These are phyloP conservation scores for Melipona beecheii DNA, from an alignment of 2,888 invertebrate species.

Conservation along the genomic window DNA sequence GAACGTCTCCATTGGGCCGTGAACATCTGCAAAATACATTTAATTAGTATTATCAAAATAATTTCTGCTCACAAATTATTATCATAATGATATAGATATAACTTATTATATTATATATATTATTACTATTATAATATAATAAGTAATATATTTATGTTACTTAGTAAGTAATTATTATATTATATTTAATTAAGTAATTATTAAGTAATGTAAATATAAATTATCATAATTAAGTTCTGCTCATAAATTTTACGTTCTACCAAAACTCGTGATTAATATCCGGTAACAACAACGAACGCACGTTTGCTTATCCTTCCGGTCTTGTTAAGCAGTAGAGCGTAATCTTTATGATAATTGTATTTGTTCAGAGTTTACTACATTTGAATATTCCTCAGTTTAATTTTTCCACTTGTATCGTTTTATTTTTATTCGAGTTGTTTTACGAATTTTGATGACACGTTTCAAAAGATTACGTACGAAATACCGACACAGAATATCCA, in stretches of 20 bases:
- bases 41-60: background rate
- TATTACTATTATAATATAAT: too few species aligned
- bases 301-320: conserved; percentile 22
- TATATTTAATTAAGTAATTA: too few species aligned
- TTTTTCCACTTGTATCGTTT: too few species aligned
- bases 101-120: too few species aligned
- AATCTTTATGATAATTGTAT: conserved; percentile 1
- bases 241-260: background rate
- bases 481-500: background rate
- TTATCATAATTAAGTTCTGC: background rate
- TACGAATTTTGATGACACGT: background rate
- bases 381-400: background rate
- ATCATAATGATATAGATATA: too few species aligned
- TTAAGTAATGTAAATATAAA: too few species aligned
- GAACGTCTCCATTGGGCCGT: conserved; percentile 80
- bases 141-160: too few species aligned
- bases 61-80: background rate
- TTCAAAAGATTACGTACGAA: background rate
- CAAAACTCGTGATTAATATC: conserved; percentile 27
- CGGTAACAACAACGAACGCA: conserved; percentile 21
- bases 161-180: too few species aligned
- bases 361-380: background rate
- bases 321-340: conserved; percentile 20
- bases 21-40: conserved; percentile 75
- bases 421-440: background rate